Percentiles rank a stretch among this genome's conserved stretches.
These are phyloP conservation scores for Rachycentron canadum DNA, from an alignment of 2,797 vertebrate genomes.

Conservation along the genomic window DNA sequence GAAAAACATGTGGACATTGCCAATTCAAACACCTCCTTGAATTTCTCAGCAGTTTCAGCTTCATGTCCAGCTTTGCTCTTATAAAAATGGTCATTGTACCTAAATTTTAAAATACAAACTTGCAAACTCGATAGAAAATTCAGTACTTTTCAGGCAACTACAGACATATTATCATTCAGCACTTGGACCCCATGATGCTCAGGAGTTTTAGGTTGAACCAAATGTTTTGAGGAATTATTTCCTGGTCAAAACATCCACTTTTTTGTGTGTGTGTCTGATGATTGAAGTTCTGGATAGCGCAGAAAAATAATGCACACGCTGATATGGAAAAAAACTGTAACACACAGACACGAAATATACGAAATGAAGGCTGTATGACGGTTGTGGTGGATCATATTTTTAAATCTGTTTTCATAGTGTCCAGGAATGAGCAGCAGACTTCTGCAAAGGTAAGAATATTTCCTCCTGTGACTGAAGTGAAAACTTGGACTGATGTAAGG, in stretches of 20 bases:
- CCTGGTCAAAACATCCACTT: slow-evolving; percentile 10
- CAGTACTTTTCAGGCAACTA: not conserved
- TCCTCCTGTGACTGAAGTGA: not conserved
- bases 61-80: not conserved
- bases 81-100: not conserved
- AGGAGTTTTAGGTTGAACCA: not conserved
- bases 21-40: slow-evolving; percentile 3
- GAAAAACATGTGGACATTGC: not conserved
- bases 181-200: not conserved
- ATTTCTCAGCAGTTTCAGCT: not conserved
- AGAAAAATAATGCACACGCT: not conserved
- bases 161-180: not conserved
- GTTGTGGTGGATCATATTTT: not conserved
- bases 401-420: not conserved
- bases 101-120: not conserved
- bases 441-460: not conserved
- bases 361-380: not conserved
- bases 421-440: not conserved
- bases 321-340: slow-evolving; percentile 9
- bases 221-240: slow-evolving; percentile 18
- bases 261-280: slow-evolving; percentile 11
- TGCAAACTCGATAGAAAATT: not conserved
- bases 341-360: not conserved
- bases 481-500: not conserved
- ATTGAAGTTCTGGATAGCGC: slow-evolving; percentile 8